Evolutionary conservation across 2,797 vertebrate genomes (phyloP).

Genomic region (Mormyrus hasselquistii): DNA sequence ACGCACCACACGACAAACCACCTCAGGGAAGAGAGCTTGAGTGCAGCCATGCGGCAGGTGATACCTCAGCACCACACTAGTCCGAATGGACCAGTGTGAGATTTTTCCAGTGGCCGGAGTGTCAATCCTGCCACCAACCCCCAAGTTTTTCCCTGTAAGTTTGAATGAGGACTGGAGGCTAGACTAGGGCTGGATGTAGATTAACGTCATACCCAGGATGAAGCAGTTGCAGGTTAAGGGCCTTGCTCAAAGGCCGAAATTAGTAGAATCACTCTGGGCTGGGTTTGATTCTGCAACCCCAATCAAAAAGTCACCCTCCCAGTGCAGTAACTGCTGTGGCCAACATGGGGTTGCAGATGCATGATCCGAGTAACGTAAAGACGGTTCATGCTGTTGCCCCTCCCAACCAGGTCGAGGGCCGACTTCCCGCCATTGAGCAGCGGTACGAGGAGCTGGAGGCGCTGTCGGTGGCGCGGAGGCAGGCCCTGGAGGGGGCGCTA

Average conservation of each 20-base stretch:
- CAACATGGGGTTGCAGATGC: neutral
- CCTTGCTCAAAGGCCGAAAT: neutral
- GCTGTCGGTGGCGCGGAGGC: conserved; percentile 65
- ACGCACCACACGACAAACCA: too few relatives aligned
- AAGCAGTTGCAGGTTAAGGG: neutral
- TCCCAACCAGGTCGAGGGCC: conserved; percentile 61
- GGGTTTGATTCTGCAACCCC: neutral
- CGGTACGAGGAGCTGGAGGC: conserved; percentile 72
- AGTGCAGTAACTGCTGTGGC: neutral
- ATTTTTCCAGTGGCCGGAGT: too few relatives aligned
- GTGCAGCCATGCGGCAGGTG: too few relatives aligned
- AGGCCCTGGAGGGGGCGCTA: conserved; percentile 77
- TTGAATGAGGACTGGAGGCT: too few relatives aligned
- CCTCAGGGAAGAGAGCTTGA: too few relatives aligned
- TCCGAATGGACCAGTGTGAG: too few relatives aligned
- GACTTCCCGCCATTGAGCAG: conserved; percentile 71
- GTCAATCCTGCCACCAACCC: too few relatives aligned
- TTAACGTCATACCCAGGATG: neutral
- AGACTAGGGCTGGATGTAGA: neutral
- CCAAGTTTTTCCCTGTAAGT: too few relatives aligned
- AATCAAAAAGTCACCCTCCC: neutral
- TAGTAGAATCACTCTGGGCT: neutral
- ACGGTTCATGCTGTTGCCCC: neutral
- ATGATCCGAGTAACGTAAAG: neutral
- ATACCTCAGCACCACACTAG: too few relatives aligned